phyloP scores from a whole-genome alignment of 2,888 invertebrate species.

The Agrochola lychnidis region DNA sequence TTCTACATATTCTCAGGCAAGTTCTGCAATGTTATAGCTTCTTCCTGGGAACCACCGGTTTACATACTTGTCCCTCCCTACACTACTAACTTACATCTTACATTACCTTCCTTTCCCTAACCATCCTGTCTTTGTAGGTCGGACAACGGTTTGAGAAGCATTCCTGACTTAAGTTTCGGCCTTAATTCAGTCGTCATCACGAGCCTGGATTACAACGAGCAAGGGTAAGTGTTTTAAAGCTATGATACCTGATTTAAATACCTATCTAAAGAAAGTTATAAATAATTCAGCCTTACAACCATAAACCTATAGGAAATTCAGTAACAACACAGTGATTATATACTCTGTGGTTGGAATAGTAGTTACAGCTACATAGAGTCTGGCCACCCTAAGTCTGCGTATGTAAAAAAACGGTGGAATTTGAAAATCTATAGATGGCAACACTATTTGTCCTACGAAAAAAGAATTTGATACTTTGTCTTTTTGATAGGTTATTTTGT shows the following conservation, averaged over 20 bases:
- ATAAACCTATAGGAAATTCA: no score
- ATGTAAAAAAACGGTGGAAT: no score
- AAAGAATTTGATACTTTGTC: no score
- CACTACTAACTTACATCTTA: neutral
- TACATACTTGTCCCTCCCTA: neutral
- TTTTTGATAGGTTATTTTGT: no score
- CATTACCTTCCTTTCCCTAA: conserved; percentile 33
- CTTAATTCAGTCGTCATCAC: conserved; percentile 71
- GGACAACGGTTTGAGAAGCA: conserved; percentile 67
- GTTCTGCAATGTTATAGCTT: neutral
- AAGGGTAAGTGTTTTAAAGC: conserved; percentile 38
- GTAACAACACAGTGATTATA: no score
- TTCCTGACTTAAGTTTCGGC: conserved; percentile 61
- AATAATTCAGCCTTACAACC: neutral
- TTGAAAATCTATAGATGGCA: no score
- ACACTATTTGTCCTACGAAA: no score
- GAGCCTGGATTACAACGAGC: conserved; percentile 45
- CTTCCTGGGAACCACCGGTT: neutral
- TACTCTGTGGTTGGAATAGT: neutral
- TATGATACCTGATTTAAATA: neutral
- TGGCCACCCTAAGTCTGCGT: no score
- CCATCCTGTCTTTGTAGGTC: conserved; percentile 68
- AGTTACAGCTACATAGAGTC: no score
- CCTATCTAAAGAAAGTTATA: neutral
- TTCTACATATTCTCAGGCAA: neutral